phyloP scores from a whole-genome alignment of 2,113 vertebrate genomes.

The Grantiella picta region DNA sequence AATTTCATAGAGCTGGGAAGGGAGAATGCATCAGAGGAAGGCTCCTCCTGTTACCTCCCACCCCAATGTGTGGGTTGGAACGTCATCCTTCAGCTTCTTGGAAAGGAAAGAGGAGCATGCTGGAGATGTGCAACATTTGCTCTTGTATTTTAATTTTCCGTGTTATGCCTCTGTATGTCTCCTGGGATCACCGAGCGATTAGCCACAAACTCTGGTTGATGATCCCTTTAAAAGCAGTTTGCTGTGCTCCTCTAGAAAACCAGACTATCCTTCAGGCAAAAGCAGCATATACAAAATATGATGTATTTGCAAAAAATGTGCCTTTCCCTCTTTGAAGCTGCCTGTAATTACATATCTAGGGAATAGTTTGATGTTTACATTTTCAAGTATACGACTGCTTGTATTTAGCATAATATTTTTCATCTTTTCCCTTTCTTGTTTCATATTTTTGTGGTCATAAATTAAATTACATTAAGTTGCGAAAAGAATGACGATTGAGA shows the following conservation, averaged over 20 bases:
- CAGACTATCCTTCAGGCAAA: slow-evolving; percentile 31
- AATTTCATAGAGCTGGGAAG: neutral
- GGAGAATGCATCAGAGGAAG: neutral
- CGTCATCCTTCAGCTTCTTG: neutral
- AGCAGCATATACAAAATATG: neutral
- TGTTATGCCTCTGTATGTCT: neutral
- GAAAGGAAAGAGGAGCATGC: neutral
- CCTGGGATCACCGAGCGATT: neutral
- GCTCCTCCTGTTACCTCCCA: neutral
- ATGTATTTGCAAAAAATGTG: slow-evolving; percentile 24
- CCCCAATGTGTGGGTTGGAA: neutral
- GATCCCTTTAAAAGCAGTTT: slow-evolving; percentile 18
- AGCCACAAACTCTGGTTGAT: slow-evolving; percentile 2
- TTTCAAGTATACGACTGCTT: slow-evolving; percentile 1
- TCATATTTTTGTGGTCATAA: slow-evolving; percentile 1
- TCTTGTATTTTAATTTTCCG: neutral
- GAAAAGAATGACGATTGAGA: neutral
- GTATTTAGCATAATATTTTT: slow-evolving; percentile 47
- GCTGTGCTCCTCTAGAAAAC: neutral
- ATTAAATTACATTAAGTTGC: neutral
- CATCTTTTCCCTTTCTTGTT: slow-evolving; percentile 32
- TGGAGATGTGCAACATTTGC: neutral
- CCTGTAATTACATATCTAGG: slow-evolving; percentile 52
- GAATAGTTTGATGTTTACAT: slow-evolving; percentile 58
- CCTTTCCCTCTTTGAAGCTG: slow-evolving; percentile 51